Base-by-base conservation (phyloP, 2,113 vertebrate genomes). In the Thamnaconus septentrionalis region DNA sequence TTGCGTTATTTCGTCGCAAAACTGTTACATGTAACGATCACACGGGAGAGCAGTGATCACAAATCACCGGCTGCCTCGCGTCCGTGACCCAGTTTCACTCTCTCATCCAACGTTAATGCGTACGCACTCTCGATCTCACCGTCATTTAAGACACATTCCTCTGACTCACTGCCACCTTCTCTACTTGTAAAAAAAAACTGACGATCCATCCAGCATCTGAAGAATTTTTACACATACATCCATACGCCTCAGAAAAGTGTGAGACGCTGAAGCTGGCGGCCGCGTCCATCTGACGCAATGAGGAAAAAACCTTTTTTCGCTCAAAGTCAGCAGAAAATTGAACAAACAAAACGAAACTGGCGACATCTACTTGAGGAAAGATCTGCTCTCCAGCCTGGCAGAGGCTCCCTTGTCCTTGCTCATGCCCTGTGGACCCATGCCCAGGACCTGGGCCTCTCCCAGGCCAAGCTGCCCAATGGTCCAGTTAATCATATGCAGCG, bases 401-500 rank as follows among this genome's bases (percentile, higher is more conserved):
- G 46, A 59, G 75, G 60, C 59, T 76, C 52, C 44, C 70, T 71
- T 89, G 90, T 78, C 89, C 90, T 91, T 92, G 90, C 59, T 76
- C 56, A 49, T 85, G 88, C 80, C 85, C 88, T 85, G 81, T 89
- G 85, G 89, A 88, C 76, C 56, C 62, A 72, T 88, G 85, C 89
- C 87, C 85, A 84, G 81, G 88, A 83, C 84, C 78, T 44, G 69
- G 69, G 66, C 80, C 75, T 85, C 71, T 82, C 83, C 61, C 58
- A 69, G 83, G 89, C 90, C 89, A 88, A 89, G 83, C 84, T 91
- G 84, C 88, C 84, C 91, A 91, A 89, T 91, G 88, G 87, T 86
- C 87, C 91, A 90, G 88, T 81, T 91, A 92, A 92, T 91, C 85
- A 90, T 89, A 91, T 91, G 89, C 91, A 90, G 89, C 59, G 87